Evolutionary conservation across 2,797 vertebrate species (phyloP).

Genomic region (Antrozous pallidus): DNA sequence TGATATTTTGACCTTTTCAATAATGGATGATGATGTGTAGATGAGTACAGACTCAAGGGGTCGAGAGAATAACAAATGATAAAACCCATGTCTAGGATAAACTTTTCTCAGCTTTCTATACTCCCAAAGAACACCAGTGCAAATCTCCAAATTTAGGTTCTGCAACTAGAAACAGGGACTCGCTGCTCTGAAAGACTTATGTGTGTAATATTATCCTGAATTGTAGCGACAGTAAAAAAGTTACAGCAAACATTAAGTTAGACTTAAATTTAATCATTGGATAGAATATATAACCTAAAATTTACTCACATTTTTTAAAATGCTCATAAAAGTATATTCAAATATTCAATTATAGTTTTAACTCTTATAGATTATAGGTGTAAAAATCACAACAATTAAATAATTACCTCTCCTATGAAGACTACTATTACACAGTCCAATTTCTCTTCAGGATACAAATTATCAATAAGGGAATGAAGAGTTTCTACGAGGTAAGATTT

Average conservation of each 20-base stretch:
- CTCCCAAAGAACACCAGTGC: background rate
- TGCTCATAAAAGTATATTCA: slow-evolving; percentile 34
- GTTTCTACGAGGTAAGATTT: slow-evolving; percentile 98
- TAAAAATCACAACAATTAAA: slow-evolving; percentile 50
- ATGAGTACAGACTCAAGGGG: background rate
- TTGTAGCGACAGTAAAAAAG: background rate
- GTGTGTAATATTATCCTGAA: background rate
- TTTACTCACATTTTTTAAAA: background rate
- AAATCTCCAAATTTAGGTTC: slow-evolving; percentile 12
- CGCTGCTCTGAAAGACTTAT: background rate
- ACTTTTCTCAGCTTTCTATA: background rate
- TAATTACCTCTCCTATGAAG: slow-evolving; percentile 96
- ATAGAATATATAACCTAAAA: background rate
- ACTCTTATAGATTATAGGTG: background rate
- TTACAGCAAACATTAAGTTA: background rate
- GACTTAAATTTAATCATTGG: background rate
- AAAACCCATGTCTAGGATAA: background rate
- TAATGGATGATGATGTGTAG: background rate
- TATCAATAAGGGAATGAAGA: slow-evolving; percentile 96
- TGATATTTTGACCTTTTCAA: background rate
- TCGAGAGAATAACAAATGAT: background rate
- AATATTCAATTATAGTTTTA: background rate
- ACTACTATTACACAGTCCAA: slow-evolving; percentile 97
- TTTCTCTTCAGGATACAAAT: slow-evolving; percentile 95
- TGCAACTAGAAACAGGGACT: background rate